A percentile compares a stretch with the other conserved stretches of the same genome.
Conservation (phyloP, 2,888 invertebrate genomes). For the Drosophila meridiana region DNA sequence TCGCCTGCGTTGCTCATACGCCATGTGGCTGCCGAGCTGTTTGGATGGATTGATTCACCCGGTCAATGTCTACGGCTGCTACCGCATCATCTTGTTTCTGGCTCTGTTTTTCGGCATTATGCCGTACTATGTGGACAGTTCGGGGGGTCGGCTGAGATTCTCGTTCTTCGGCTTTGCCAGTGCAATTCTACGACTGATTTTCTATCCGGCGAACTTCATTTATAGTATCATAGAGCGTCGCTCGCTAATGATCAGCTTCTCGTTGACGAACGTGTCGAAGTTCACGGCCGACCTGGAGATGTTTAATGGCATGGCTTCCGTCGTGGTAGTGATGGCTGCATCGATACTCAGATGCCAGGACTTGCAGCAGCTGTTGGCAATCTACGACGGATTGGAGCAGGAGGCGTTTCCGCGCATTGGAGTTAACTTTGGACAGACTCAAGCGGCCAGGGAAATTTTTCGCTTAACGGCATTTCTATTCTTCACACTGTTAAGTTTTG, state of each 20-base stretch:
- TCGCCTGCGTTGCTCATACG: conserved; percentile 36
- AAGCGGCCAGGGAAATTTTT: conserved; percentile 51
- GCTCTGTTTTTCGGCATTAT: conserved; percentile 68
- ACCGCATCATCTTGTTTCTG: conserved; percentile 61
- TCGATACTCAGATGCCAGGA: conserved; percentile 50
- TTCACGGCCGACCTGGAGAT: conserved; percentile 74
- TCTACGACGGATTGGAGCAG: conserved; percentile 62
- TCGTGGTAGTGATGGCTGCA: conserved; percentile 54
- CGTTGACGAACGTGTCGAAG: conserved; percentile 65
- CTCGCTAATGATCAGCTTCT: conserved; percentile 70
- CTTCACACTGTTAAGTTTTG: conserved; percentile 46
- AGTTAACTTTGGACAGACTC: conserved; percentile 59
- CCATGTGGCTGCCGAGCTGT: conserved; percentile 54
- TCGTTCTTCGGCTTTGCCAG: conserved; percentile 59
- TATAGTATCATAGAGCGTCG: conserved; percentile 46
- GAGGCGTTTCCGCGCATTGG: conserved; percentile 66
- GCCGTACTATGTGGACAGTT: conserved; percentile 62
- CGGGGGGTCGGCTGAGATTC: conserved; percentile 21
- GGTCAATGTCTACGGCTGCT: conserved; percentile 74
- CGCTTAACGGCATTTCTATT: conserved; percentile 34
- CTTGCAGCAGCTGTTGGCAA: conserved; percentile 49
- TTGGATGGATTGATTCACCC: conserved; percentile 54
- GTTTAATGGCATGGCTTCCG: conserved; percentile 71
- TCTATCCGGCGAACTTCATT: conserved; percentile 51
- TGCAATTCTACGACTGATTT: conserved; percentile 54